Conservation (phyloP, 2,888 invertebrate species). For the Carcina quercana region DNA sequence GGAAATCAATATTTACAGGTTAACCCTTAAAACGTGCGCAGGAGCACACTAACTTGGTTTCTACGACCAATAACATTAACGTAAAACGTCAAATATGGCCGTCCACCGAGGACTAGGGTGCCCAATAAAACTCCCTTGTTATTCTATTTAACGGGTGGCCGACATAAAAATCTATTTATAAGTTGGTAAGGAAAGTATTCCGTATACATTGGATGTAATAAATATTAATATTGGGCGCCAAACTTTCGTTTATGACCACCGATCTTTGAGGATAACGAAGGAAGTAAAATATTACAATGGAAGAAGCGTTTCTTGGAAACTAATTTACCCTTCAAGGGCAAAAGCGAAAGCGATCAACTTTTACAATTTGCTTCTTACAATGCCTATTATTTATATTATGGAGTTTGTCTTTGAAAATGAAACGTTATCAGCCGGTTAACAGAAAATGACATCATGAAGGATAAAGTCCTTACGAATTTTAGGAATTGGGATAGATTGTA, state of each 20-base stretch:
- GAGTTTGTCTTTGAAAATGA: constrained; percentile 14
- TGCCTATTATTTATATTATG: constrained; percentile 17
- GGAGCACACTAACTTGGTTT: constrained; percentile 22
- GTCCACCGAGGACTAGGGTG: constrained; percentile 25
- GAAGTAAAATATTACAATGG: constrained; percentile 37
- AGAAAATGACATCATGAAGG: too few relatives aligned
- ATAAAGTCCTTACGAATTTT: too few relatives aligned
- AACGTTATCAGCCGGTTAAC: too few relatives aligned
- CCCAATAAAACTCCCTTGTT: constrained; percentile 48
- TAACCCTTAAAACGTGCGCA: neutral
- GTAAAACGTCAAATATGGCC: constrained; percentile 33
- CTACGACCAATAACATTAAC: constrained; percentile 30
- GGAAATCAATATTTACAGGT: neutral
- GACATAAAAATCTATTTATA: constrained; percentile 65
- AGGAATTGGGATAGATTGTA: too few relatives aligned
- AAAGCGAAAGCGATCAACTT: constrained; percentile 23
- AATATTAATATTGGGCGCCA: constrained; percentile 56
- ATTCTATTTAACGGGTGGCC: constrained; percentile 59
- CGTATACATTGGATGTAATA: constrained; percentile 51
- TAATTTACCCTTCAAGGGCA: constrained; percentile 33
- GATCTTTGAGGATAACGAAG: constrained; percentile 31
- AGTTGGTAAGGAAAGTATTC: constrained; percentile 50
- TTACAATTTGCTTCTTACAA: constrained; percentile 22
- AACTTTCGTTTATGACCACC: constrained; percentile 53
- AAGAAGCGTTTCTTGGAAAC: constrained; percentile 28